Conservation (phyloP, 2,797 vertebrate species). For the Myotis myotis region DNA sequence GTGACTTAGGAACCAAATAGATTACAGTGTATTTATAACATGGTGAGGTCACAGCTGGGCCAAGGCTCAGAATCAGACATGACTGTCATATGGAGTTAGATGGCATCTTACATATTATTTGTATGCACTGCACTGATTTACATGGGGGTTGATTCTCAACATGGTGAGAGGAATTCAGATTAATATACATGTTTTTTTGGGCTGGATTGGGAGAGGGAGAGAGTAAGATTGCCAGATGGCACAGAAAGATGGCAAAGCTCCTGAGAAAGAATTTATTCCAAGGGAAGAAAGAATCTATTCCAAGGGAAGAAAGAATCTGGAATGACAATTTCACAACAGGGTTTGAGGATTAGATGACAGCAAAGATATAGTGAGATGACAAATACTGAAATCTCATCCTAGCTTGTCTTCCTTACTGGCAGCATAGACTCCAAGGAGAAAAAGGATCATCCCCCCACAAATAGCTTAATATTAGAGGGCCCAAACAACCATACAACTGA, state of each 20-base stretch:
- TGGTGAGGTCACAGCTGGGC: background rate
- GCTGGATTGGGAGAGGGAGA: background rate
- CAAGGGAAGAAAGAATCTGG: background rate
- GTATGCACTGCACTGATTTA: background rate
- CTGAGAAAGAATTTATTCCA: background rate
- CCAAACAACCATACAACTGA: background rate
- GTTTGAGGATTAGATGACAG: constrained; percentile 8
- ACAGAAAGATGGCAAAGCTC: background rate
- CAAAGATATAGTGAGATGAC: background rate
- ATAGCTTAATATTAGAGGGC: background rate
- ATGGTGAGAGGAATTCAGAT: background rate
- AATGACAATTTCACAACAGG: constrained; percentile 2
- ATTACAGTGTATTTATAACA: background rate
- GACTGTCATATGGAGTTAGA: background rate
- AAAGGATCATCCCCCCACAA: background rate
- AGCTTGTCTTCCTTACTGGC: background rate
- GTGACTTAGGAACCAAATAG: background rate
- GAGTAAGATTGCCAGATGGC: background rate
- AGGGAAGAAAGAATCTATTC: background rate
- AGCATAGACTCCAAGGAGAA: background rate
- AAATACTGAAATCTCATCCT: background rate
- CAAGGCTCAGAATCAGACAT: background rate
- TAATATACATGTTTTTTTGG: background rate
- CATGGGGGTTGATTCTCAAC: background rate
- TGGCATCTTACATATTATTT: background rate